Conservation (phyloP, 2,113 vertebrate species). For the Aplodontia rufa region DNA sequence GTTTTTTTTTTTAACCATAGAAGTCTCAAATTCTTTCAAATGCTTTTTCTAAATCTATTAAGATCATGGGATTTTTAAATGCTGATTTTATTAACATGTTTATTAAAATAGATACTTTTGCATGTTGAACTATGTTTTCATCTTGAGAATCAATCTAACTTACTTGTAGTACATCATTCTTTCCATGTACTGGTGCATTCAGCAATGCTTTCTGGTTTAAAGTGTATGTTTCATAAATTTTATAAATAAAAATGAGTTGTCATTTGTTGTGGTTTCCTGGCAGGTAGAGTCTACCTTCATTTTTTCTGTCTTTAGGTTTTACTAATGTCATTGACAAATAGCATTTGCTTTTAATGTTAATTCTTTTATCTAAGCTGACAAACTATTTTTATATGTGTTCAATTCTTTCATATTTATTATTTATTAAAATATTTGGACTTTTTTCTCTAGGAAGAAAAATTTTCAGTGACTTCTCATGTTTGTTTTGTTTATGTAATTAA, state of each 20-base stretch:
- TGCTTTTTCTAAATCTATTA: neutral
- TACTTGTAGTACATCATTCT: accelerated
- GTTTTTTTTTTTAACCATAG: neutral
- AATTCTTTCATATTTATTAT: neutral
- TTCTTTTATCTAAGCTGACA: neutral
- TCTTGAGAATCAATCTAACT: neutral
- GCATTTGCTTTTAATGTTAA: neutral
- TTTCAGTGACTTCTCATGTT: neutral
- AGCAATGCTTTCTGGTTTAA: neutral
- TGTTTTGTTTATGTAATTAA: neutral
- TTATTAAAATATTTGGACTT: neutral
- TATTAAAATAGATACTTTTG: neutral
- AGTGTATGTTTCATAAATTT: neutral
- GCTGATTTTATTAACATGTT: neutral
- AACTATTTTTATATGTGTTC: neutral
- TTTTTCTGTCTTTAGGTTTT: neutral
- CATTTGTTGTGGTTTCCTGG: neutral
- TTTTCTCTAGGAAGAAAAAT: neutral
- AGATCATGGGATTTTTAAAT: neutral
- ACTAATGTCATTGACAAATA: neutral
- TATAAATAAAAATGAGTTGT: neutral
- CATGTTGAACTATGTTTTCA: accelerated
- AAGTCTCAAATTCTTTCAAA: neutral
- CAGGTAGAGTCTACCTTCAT: neutral
- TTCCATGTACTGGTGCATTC: neutral